Evolutionary conservation across 2,113 vertebrate genomes (phyloP).

Genomic region (Oryctolagus cuniculus): DNA sequence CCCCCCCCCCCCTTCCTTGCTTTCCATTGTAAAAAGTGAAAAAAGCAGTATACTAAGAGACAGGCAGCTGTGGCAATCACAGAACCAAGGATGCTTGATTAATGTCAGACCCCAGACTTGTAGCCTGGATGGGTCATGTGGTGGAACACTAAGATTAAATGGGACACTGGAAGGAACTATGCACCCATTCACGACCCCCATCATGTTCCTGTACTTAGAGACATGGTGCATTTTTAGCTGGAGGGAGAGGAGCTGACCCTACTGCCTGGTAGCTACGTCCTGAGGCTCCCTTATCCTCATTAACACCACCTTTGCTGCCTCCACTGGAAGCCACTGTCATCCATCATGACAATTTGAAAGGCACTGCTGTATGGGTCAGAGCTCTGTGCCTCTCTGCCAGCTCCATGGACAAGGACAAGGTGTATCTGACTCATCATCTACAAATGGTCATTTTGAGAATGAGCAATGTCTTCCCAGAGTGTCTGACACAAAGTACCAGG

Average conservation of each 20-base stretch:
- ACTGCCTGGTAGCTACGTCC: background rate
- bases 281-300: background rate
- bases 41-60: background rate
- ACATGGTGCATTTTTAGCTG: background rate
- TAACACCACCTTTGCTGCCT: background rate
- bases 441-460: background rate
- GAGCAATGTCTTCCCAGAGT: background rate
- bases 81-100: background rate
- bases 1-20: background rate
- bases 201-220: background rate
- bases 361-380: background rate
- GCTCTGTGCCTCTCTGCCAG: background rate
- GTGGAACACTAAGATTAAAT: background rate
- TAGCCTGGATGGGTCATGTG: background rate
- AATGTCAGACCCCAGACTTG: background rate
- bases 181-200: fast-evolving
- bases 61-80: background rate
- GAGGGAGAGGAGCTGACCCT: background rate
- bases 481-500: background rate
- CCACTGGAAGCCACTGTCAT: background rate
- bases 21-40: background rate
- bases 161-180: background rate
- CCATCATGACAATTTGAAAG: background rate
- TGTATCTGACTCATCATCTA: background rate
- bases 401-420: background rate